Evolutionary conservation across 2,888 invertebrate species (phyloP).

Genomic region (Drosophila mercatorum): DNA sequence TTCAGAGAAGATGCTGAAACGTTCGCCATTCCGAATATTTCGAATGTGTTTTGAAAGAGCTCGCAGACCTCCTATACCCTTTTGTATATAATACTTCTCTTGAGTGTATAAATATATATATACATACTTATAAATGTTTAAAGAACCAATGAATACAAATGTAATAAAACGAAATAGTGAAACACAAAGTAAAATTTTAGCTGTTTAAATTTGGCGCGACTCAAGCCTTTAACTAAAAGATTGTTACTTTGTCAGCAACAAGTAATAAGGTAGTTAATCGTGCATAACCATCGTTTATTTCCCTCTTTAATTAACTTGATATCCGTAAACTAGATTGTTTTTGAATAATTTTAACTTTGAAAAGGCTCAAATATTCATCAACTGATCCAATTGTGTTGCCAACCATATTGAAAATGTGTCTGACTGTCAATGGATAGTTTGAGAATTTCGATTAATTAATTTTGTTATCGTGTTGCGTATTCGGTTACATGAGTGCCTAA

Average conservation of each 20-base stretch:
- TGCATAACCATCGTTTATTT: too few relatives aligned
- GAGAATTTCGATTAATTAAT: neutral
- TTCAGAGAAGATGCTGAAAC: constrained; percentile 65
- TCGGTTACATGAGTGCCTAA: too few relatives aligned
- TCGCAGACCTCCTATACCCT: constrained; percentile 1
- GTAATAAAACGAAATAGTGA: constrained; percentile 9
- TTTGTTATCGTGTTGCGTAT: neutral
- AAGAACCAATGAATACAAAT: constrained; percentile 16
- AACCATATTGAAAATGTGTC: neutral
- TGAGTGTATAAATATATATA: constrained; percentile 20
- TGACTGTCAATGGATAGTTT: too few relatives aligned
- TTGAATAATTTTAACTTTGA: neutral
- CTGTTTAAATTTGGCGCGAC: neutral
- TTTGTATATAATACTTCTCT: constrained; percentile 35
- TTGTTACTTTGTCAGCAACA: neutral
- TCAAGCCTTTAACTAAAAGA: too few relatives aligned
- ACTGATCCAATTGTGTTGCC: neutral
- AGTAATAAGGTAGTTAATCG: neutral
- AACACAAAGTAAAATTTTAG: neutral
- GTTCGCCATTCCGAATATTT: constrained; percentile 64
- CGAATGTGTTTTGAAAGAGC: constrained; percentile 37
- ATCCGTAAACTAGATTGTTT: neutral
- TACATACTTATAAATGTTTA: constrained; percentile 23
- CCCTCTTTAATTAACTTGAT: neutral
- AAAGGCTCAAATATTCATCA: neutral